Percentiles rank a stretch among this genome's conserved stretches.
Conservation (phyloP, 2,113 vertebrate species). For the Amazona vittata region DNA sequence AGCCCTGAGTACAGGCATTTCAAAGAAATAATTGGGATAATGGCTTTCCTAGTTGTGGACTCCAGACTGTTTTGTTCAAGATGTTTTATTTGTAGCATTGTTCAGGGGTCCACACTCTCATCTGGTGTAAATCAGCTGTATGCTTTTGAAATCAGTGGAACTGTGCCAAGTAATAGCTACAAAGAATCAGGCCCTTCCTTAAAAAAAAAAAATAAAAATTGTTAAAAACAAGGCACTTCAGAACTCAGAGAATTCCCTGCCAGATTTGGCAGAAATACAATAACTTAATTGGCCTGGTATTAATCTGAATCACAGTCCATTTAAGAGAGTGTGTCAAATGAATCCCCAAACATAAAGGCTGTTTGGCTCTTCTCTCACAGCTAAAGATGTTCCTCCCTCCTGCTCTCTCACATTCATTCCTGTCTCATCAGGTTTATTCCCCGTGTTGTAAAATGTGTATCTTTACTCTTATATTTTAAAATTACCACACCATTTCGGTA, state of each 20-base stretch:
- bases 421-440: slow-evolving; percentile 33
- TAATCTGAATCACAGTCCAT: background rate
- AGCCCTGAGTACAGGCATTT: background rate
- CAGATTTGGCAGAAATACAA: background rate
- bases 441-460: background rate
- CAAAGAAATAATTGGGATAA: background rate
- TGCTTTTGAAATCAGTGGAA: background rate
- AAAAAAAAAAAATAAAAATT: background rate
- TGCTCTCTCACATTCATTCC: slow-evolving; percentile 43
- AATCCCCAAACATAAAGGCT: slow-evolving; percentile 40
- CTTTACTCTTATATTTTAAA: slow-evolving; percentile 36
- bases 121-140: background rate
- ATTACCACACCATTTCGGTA: background rate
- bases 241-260: background rate
- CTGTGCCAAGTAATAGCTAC: background rate
- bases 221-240: background rate
- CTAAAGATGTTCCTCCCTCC: slow-evolving; percentile 9
- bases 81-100: background rate
- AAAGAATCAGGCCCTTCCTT: background rate
- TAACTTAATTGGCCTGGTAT: background rate
- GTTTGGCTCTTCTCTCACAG: slow-evolving; percentile 41
- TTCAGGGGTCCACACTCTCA: background rate
- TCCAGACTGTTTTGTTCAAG: background rate
- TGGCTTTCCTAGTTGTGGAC: background rate
- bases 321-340: slow-evolving; percentile 18